phyloP scores from a whole-genome alignment of 2,888 invertebrate species.

The Tinea trinotella region DNA sequence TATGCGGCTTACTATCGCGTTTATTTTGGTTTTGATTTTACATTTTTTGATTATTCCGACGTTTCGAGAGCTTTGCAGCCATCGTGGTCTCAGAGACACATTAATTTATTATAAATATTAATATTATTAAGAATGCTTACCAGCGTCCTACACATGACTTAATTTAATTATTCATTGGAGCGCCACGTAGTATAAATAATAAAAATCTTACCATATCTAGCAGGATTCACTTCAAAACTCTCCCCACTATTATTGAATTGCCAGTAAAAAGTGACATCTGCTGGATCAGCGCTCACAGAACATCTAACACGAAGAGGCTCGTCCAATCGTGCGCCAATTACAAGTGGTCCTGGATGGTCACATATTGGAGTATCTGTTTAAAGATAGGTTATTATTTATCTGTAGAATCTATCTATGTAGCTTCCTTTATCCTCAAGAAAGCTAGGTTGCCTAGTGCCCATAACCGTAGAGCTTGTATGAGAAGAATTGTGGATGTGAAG shows the following conservation, averaged over 20 bases:
- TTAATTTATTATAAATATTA: background rate
- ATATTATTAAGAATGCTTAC: background rate
- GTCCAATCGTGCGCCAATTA: slow-evolving; percentile 87
- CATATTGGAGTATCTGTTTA: slow-evolving; percentile 86
- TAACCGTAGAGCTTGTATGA: no score
- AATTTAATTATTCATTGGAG: no score
- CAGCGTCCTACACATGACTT: background rate
- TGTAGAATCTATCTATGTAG: no score
- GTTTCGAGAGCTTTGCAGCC: no score
- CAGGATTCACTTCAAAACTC: slow-evolving; percentile 85
- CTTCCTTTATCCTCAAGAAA: no score
- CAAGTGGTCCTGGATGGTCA: slow-evolving; percentile 76
- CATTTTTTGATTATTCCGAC: no score
- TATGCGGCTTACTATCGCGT: no score
- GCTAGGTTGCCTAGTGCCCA: no score
- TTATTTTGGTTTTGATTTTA: no score
- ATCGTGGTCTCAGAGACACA: no score
- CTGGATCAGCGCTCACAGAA: slow-evolving; percentile 88
- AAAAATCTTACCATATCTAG: slow-evolving; percentile 53
- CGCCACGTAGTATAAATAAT: no score
- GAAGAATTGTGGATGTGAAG: no score
- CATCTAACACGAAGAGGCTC: slow-evolving; percentile 86
- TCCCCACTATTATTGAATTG: slow-evolving; percentile 93
- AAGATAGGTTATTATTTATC: background rate
- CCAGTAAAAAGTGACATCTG: slow-evolving; percentile 88